Evolutionary conservation across 2,888 invertebrate genomes (phyloP).

Genomic region (Lasiommata megera): DNA sequence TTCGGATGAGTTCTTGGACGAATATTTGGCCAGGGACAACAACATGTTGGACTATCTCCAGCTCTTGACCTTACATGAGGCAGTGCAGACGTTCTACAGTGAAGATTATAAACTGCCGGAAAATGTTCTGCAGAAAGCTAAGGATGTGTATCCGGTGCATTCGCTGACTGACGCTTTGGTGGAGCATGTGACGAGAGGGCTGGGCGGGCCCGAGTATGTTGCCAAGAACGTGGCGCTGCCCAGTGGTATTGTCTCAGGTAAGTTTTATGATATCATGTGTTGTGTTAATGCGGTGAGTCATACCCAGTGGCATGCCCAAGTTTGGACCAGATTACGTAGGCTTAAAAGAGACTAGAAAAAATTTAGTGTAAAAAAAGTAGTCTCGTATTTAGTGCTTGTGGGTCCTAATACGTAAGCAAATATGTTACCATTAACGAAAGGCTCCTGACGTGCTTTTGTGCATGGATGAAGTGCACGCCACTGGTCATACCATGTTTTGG

Average conservation of each 20-base stretch:
- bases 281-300: too few species aligned
- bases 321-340: too few species aligned
- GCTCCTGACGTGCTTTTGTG: too few species aligned
- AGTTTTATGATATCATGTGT: background rate
- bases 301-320: too few species aligned
- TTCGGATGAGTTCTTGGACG: constrained; percentile 66
- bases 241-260: constrained; percentile 80
- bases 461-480: too few species aligned
- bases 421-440: too few species aligned
- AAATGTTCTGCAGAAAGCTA: constrained; percentile 57
- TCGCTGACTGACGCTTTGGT: constrained; percentile 63
- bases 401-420: too few species aligned
- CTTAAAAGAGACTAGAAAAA: too few species aligned
- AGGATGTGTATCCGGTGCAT: constrained; percentile 50
- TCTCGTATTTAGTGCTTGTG: too few species aligned
- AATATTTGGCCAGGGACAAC: constrained; percentile 54
- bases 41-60: constrained; percentile 69
- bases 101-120: constrained; percentile 58
- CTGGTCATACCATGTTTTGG: too few species aligned
- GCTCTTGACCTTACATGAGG: constrained; percentile 79
- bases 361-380: too few species aligned
- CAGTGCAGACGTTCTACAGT: constrained; percentile 70
- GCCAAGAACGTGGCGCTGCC: constrained; percentile 76
- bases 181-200: constrained; percentile 68
- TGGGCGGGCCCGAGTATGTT: constrained; percentile 82